A percentile compares a stretch with the other conserved stretches of the same genome.
Evolutionary conservation across 2,113 vertebrate species (phyloP).

Genomic region (Ivindomyrus marchei): DNA sequence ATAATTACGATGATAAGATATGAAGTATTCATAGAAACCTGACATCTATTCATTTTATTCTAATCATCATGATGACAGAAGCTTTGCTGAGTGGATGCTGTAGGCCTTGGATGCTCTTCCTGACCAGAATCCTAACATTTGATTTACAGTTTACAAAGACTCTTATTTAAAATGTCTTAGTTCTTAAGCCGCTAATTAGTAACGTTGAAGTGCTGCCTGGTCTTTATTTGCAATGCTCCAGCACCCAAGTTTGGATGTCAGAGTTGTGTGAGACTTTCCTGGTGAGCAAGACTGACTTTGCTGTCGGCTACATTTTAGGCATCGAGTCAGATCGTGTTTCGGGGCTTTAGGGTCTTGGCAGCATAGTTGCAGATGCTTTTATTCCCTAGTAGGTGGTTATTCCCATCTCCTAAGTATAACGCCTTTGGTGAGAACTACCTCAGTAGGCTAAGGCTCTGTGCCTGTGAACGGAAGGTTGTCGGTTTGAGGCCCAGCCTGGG

Average conservation of each 20-base stretch:
- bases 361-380: neutral
- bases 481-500: neutral
- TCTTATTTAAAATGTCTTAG: neutral
- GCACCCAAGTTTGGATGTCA: neutral
- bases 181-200: neutral
- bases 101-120: neutral
- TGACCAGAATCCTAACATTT: neutral
- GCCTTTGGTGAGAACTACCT: neutral
- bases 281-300: neutral
- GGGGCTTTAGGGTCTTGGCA: neutral
- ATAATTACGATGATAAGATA: neutral
- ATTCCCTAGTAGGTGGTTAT: neutral
- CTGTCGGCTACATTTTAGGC: neutral
- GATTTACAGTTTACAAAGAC: neutral
- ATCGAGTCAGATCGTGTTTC: neutral
- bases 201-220: neutral
- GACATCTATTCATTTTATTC: neutral
- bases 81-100: neutral
- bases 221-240: neutral
- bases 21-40: neutral
- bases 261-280: neutral
- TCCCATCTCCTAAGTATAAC: neutral
- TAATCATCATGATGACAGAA: neutral
- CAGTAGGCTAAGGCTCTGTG: neutral
- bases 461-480: neutral